Base-by-base conservation (phyloP, 2,888 invertebrate species). In the Sicus ferrugineus region DNA sequence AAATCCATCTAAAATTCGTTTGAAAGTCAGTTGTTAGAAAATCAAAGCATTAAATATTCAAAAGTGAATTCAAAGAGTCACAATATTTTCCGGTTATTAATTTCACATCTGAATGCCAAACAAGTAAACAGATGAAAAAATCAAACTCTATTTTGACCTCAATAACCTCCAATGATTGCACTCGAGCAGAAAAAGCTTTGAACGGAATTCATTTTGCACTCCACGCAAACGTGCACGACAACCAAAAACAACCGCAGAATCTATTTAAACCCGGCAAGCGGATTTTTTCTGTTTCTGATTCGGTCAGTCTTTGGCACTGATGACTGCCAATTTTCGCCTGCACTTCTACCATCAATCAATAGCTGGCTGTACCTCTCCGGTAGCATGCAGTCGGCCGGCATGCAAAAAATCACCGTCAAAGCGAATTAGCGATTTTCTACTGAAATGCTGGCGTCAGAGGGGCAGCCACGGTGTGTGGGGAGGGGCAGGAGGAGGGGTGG, bases 321-420 rank as follows among this genome's bases (percentile, higher is more conserved):
- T n/a, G 42, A 28, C 23, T 54, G 54, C 6, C 54, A 14, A 23
- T 54, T 38, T 26, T 58, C 0, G 21, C 16, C 28, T 28, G 46
- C 58, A n/a, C 28, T 54, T 21, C 9, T 14, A 23, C 28, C 26
- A 54, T 54, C 54, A 23, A 54, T 54, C 16, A 28, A 9, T 23
- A 23, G 42, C 26, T 11, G 30, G 48, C 59, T n/a, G 48, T 30
- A 48, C 23, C 30, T 63, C 48, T 48, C 30, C 65, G 31, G 52
- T n/a, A n/a, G n/a, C n/a, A n/a, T 63, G 30, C 46, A 26, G n/a
- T 7, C 23, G 19, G 30, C 26, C 14, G 46, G n/a, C 6, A 28
- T 58, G 67, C 67, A 64, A 70, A 63, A 70, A 71, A 65, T 46
- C n/a, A 64, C 61, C 64, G 61, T 70, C 70, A 68, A 68, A 68